A percentile compares a stretch with the other conserved stretches of the same genome.
These are phyloP conservation scores for Alectura lathami DNA, from an alignment of 2,113 vertebrate species.

Conservation along the genomic window DNA sequence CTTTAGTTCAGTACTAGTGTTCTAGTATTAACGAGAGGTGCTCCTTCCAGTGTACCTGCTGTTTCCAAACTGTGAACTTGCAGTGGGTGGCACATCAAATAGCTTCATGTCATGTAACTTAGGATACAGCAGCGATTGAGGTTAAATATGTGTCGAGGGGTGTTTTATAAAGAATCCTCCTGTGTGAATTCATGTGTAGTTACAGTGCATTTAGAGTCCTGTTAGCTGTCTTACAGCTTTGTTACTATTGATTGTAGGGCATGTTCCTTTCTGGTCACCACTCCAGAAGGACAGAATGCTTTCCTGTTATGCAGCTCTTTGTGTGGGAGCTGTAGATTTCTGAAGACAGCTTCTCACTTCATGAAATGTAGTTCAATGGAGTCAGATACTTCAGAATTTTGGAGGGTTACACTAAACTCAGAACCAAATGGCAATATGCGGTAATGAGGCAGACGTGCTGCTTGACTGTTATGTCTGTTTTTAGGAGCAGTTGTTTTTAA, in stretches of 20 bases:
- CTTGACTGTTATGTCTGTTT: rapidly evolving
- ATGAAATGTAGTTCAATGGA: neutral
- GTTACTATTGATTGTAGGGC: neutral
- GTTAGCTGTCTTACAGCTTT: neutral
- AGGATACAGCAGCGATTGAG: too few relatives aligned
- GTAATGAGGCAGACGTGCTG: rapidly evolving
- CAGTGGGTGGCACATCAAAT: rapidly evolving
- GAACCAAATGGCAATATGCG: rapidly evolving
- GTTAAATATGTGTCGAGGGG: rapidly evolving
- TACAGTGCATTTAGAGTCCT: neutral
- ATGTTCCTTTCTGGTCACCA: neutral
- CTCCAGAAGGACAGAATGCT: neutral
- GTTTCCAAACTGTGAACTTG: neutral
- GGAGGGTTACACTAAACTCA: neutral
- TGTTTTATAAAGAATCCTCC: neutral
- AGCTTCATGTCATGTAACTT: rapidly evolving
- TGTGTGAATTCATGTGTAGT: neutral
- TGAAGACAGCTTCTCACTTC: neutral
- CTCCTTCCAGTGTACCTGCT: neutral
- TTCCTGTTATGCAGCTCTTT: neutral
- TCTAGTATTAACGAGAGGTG: rapidly evolving
- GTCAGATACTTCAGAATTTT: neutral
- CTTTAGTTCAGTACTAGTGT: neutral
- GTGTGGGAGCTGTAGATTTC: neutral
- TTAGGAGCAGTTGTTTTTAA: rapidly evolving